Conservation (phyloP, 2,888 invertebrate genomes). For the Alitta virens region DNA sequence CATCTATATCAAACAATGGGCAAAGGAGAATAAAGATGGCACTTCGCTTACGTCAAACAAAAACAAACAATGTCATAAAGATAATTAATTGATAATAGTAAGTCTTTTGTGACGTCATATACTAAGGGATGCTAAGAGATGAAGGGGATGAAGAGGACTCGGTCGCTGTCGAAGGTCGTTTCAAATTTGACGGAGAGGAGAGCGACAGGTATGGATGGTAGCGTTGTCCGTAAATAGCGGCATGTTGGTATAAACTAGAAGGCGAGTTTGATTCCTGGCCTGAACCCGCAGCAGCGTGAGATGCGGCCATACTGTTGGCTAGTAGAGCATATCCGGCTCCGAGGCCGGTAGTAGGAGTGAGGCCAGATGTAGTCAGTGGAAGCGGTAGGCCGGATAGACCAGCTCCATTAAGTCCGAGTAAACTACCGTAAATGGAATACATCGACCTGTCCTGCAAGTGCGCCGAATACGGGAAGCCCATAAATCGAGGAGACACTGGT, state of each 20-base stretch:
- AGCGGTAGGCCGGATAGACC: background rate
- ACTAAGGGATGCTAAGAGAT: background rate
- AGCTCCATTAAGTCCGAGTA: slow-evolving; percentile 14
- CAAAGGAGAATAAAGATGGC: no score
- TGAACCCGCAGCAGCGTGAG: slow-evolving; percentile 1
- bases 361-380: background rate
- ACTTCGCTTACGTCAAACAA: no score
- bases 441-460: slow-evolving; percentile 6
- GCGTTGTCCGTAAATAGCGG: background rate
- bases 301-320: slow-evolving; percentile 1
- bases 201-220: slow-evolving; percentile 10
- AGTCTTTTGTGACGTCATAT: background rate
- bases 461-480: slow-evolving; percentile 6
- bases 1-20: no score
- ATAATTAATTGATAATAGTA: background rate
- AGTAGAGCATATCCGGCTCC: background rate
- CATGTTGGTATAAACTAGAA: background rate
- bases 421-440: slow-evolving; percentile 19
- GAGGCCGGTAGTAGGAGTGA: background rate
- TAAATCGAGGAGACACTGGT: slow-evolving; percentile 14
- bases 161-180: background rate
- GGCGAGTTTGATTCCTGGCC: background rate
- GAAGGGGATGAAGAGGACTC: background rate
- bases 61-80: no score
- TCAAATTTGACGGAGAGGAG: background rate